phyloP scores from a whole-genome alignment of 2,888 invertebrate genomes.

The Ethmia dodecea region DNA sequence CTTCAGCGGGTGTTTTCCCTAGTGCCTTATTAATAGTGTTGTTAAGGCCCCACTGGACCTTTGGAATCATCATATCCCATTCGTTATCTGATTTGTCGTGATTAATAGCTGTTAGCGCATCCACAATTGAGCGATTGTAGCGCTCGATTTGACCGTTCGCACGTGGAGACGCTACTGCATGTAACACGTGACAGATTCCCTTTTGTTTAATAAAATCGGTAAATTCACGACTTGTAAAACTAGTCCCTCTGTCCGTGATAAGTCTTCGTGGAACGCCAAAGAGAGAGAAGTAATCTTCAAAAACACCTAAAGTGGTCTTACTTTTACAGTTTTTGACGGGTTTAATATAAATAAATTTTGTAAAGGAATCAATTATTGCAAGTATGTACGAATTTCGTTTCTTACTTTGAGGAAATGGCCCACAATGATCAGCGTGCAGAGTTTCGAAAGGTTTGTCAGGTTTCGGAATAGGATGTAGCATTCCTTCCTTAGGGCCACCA shows the following conservation, averaged over 20 bases:
- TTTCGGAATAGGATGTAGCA: conserved; percentile 17
- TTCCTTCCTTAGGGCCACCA: conserved; percentile 3
- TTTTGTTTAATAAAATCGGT: neutral
- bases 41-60: conserved; percentile 10
- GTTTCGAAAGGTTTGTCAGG: conserved; percentile 18
- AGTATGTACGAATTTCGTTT: conserved; percentile 14
- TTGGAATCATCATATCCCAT: conserved; percentile 3
- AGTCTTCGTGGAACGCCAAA: conserved; percentile 6
- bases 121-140: conserved; percentile 11
- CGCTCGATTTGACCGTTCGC: conserved; percentile 10
- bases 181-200: neutral
- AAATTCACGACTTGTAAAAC: conserved; percentile 5
- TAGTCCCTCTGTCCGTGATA: conserved; percentile 6
- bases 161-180: conserved; percentile 6
- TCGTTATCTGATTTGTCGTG: conserved; percentile 2
- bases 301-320: conserved; percentile 4
- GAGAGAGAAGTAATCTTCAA: conserved; percentile 5
- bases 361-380: conserved; percentile 14
- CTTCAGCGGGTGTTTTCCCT: neutral
- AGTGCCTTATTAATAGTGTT: conserved; percentile 15
- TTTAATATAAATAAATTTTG: conserved; percentile 13
- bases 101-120: conserved; percentile 2
- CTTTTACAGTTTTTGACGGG: conserved; percentile 14
- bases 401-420: conserved; percentile 18
- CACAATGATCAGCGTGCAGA: conserved; percentile 19